Evolutionary conservation across 2,113 vertebrate genomes (phyloP).

Genomic region (Cebus imitator): DNA sequence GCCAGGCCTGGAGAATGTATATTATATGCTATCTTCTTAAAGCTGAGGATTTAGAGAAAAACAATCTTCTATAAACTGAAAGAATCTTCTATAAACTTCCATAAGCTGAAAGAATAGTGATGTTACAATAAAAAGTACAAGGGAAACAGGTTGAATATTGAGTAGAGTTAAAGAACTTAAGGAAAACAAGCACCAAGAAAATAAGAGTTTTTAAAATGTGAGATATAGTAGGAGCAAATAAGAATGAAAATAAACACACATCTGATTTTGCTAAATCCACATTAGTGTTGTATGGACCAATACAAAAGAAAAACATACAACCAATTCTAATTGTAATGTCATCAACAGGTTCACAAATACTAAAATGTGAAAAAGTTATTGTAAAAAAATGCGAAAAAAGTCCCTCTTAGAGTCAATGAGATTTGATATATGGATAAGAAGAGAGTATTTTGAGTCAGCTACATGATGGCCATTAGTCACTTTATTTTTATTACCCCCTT

Average conservation of each 20-base stretch:
- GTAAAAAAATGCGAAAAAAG: neutral
- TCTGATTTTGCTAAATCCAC: neutral
- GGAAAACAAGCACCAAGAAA: neutral
- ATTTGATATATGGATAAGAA: neutral
- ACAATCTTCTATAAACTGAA: neutral
- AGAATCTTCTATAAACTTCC: neutral
- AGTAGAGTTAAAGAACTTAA: neutral
- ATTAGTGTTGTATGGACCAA: neutral
- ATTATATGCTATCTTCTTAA: neutral
- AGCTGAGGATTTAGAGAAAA: neutral
- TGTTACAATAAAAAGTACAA: neutral
- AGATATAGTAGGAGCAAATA: neutral
- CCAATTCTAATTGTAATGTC: neutral
- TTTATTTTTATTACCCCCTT: neutral
- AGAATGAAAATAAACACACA: neutral
- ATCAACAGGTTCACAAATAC: conserved; percentile 24
- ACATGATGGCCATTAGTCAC: neutral
- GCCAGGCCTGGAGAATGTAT: neutral
- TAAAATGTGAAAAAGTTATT: neutral
- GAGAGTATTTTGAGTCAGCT: neutral
- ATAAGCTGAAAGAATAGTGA: neutral
- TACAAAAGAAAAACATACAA: neutral
- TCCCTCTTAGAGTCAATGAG: neutral
- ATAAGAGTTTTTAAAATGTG: neutral
- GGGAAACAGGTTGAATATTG: neutral